phyloP scores from a whole-genome alignment of 2,888 invertebrate genomes.

The Dryobota labecula region DNA sequence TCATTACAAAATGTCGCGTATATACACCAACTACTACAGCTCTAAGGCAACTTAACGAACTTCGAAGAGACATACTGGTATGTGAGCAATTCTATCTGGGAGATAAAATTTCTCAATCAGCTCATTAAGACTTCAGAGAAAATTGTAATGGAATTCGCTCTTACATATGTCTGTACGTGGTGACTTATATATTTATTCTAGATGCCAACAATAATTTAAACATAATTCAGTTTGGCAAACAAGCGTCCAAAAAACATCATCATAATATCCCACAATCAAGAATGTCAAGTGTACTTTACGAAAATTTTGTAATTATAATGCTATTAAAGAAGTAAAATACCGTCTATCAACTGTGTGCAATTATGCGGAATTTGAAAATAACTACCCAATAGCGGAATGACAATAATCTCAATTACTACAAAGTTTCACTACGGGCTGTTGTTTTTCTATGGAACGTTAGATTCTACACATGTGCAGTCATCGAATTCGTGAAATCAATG shows the following conservation, averaged over 20 bases:
- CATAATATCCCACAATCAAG: background rate
- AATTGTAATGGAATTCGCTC: conserved; percentile 4
- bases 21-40: conserved; percentile 33
- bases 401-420: conserved; percentile 27
- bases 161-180: background rate
- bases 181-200: background rate
- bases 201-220: background rate
- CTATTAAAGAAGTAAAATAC: conserved; percentile 24
- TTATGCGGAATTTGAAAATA: conserved; percentile 47
- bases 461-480: background rate
- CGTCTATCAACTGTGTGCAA: conserved; percentile 16
- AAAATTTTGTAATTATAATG: conserved; percentile 39
- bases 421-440: background rate
- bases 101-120: conserved; percentile 32
- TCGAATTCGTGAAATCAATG: background rate
- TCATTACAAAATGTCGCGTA: conserved; percentile 58
- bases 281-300: conserved; percentile 11
- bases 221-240: background rate
- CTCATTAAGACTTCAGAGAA: conserved; percentile 20
- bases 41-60: conserved; percentile 32
- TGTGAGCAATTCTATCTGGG: conserved; percentile 20
- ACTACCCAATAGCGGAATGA: conserved; percentile 27
- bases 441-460: conserved; percentile 14
- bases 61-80: conserved; percentile 21
- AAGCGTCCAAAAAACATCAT: conserved; percentile 1